Base-by-base conservation (phyloP, 2,797 vertebrate genomes). In the Pseudomugil tenellus region DNA sequence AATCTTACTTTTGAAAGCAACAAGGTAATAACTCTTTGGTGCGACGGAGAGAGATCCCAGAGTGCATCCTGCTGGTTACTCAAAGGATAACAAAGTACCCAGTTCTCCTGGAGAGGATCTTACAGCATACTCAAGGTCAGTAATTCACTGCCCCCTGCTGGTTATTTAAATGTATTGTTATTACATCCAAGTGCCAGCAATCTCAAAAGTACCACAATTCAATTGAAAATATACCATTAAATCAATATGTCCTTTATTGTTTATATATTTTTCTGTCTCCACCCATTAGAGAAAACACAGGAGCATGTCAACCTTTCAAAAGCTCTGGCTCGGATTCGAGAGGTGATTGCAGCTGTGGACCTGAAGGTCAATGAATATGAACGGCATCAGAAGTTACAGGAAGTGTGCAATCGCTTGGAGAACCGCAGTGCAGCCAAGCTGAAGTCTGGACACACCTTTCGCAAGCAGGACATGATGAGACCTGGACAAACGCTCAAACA, bases 41-140 rank as follows among this genome's bases (percentile, higher is more conserved):
- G 49, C 93, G 95, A 19, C 95, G 98, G 63, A 89, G 95, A 80
- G 97, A 96, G 72, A 96, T 99, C 86, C 97, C 97, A 52, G 98
- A 97, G 63, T 99, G 97, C 89, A 98, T 99, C 86, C 90, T 99
- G 78, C 87, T 99, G 1, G 96, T 99, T 60, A 99, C 97, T 29
- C 98, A 99, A 83, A 94, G 97, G 66, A 98, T 99, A 79, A 99
- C 98, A 8, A 99, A 99, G 70, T 99, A 99, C 86, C 98, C 98
- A 2, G 97, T 98, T 52, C 92, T 99, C 71, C 94, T 99, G 83
- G 96, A 98, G 89, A 95, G 97, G 91, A 96, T 99, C 84, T 70
- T 98, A 11, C 95, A 95, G 0, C 95, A 96, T 62, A 96, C 97
- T 28, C 93, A 96, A 91, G 96, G 97, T 99, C 31, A 56, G 81